These are phyloP conservation scores for Thalassophryne amazonica DNA, from an alignment of 2,797 vertebrate species.

Conservation along the genomic window DNA sequence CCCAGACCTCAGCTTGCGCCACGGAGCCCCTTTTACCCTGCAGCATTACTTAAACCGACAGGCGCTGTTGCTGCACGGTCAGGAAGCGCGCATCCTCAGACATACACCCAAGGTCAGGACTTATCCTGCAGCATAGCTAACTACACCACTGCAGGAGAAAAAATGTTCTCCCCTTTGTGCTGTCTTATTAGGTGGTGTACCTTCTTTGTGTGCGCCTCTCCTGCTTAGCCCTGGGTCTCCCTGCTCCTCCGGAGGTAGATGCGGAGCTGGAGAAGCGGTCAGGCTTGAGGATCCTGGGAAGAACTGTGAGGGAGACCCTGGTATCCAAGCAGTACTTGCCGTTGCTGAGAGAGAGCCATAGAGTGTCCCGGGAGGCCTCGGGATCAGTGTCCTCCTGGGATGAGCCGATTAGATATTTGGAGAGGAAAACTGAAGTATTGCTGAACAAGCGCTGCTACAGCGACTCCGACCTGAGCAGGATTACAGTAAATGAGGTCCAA, in stretches of 20 bases:
- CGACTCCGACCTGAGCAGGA: slow-evolving; percentile 78
- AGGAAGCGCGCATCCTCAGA: slow-evolving; percentile 75
- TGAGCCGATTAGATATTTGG: slow-evolving; percentile 67
- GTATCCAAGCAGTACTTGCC: slow-evolving; percentile 66
- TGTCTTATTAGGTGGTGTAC: slow-evolving; percentile 66
- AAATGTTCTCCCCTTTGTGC: background rate
- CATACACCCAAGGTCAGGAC: slow-evolving; percentile 76
- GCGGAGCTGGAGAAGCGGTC: slow-evolving; percentile 73
- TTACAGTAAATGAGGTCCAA: slow-evolving; percentile 46
- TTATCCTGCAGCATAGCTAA: background rate
- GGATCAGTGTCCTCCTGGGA: slow-evolving; percentile 73
- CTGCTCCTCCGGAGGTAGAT: slow-evolving; percentile 57
- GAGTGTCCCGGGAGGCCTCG: slow-evolving; percentile 22
- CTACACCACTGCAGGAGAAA: background rate
- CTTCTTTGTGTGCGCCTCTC: slow-evolving; percentile 75
- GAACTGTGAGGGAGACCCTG: slow-evolving; percentile 72
- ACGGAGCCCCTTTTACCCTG: slow-evolving; percentile 73
- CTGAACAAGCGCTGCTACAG: slow-evolving; percentile 79
- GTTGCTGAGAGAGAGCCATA: slow-evolving; percentile 49
- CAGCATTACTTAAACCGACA: slow-evolving; percentile 78
- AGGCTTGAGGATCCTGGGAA: slow-evolving; percentile 51
- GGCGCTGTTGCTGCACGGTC: slow-evolving; percentile 77
- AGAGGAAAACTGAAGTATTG: slow-evolving; percentile 69
- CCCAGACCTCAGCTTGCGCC: slow-evolving; percentile 66
- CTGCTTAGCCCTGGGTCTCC: slow-evolving; percentile 69